Evolutionary conservation across 2,797 vertebrate species (phyloP), one percentile per base, ranked within the genome.

Genomic region (Hydrophis major): DNA sequence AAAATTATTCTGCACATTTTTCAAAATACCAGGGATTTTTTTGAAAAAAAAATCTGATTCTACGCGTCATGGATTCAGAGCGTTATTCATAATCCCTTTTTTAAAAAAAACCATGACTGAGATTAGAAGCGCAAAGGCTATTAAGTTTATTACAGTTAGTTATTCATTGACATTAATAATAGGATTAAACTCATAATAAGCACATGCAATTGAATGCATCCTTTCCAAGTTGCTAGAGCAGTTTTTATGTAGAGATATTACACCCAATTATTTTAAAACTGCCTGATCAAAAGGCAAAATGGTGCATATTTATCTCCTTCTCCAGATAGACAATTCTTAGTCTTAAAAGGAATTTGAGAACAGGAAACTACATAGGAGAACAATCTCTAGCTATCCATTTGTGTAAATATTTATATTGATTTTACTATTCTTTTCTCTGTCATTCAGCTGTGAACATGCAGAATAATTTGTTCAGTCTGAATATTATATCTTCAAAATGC

Each of bases 401-500:
- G 86, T 4, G 16, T 37, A 32, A 87, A 89, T 66, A 92, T 59
- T 69, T 37, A 53, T 28, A 59, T 87, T 93, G 66, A 56, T 47
- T 42, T 2, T 63, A 59, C 25, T 89, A 8, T 88, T 91, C 89
- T 87, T 93, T 93, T 93, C 88, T 92, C 90, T 87, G 88, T 86
- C 87, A 87, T 61, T 86, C 74, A 93, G n/a, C 74, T 59, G 53
- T 87, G 53, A 87, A 89, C 86, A n/a, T 53, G 22, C 53, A 92
- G 55, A 92, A 92, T 61, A 89, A 20, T 89, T 86, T 93, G 37
- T 60, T 69, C 50, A 87, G 42, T 69, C 86, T 37, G 60, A 57
- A 89, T 89, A 59, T 89, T 37, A 57, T 18, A 59, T 59, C 16
- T 87, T 32, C 83, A 93, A 50, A 50, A 74, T 87, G 83, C 61